These are phyloP conservation scores for Streptopelia turtur DNA, from an alignment of 2,797 vertebrate species.

Conservation along the genomic window DNA sequence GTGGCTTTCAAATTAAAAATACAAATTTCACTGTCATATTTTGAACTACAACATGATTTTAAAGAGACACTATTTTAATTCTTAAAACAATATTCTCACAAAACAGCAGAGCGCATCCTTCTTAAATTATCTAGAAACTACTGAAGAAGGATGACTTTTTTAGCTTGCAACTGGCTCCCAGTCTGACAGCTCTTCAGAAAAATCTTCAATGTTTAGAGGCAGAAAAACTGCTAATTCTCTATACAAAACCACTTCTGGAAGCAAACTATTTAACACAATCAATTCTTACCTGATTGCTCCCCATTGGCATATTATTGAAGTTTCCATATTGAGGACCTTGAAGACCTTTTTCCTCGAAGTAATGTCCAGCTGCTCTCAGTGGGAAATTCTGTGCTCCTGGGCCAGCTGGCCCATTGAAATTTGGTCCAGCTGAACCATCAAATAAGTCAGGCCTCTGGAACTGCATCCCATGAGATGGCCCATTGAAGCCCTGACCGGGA, in stretches of 20 bases:
- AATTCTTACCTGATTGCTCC: conserved; percentile 85
- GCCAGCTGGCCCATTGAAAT: conserved; percentile 84
- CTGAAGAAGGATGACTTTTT: not conserved
- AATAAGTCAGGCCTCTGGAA: conserved; percentile 82
- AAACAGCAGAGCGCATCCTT: not conserved
- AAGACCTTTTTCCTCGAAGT: conserved; percentile 84
- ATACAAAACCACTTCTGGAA: not conserved
- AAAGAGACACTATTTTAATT: not conserved
- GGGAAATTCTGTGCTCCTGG: conserved; percentile 80
- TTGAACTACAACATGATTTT: not conserved
- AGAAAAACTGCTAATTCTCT: not conserved
- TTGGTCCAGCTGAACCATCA: conserved; percentile 82
- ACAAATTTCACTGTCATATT: not conserved
- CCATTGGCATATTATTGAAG: conserved; percentile 78
- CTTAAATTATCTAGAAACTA: not conserved
- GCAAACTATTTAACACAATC: not conserved
- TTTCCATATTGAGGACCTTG: conserved; percentile 79
- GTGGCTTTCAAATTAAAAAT: not conserved
- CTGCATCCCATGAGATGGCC: conserved; percentile 80
- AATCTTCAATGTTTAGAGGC: not conserved
- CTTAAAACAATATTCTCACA: not conserved
- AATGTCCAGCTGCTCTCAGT: conserved; percentile 80
- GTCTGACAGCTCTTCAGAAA: not conserved
- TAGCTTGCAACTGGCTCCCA: not conserved
- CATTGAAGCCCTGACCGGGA: conserved; percentile 81